A percentile compares a stretch with the other conserved stretches of the same genome.
Conservation (phyloP, 1,140 invertebrate genomes). For the Micrasema minimum region DNA sequence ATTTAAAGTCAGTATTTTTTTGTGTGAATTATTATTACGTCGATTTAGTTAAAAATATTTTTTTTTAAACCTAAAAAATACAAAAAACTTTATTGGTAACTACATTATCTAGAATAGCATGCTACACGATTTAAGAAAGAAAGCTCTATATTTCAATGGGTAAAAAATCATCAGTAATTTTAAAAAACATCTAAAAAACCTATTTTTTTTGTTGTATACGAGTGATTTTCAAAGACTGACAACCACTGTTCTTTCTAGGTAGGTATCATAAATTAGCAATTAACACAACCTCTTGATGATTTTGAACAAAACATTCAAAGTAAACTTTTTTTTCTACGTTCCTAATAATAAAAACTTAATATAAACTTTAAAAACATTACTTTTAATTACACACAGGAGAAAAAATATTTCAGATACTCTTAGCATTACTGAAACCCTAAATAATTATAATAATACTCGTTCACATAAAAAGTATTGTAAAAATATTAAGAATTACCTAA, state of each 20-base stretch:
- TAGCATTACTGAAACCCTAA: neutral
- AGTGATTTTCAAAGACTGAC: neutral
- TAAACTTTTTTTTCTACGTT: neutral
- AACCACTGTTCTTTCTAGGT: neutral
- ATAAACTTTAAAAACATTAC: no score
- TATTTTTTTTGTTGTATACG: neutral
- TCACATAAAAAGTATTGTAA: constrained; percentile 3
- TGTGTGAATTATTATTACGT: no score
- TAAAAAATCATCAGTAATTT: no score
- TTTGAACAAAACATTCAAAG: neutral
- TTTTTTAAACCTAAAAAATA: neutral
- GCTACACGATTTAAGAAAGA: neutral
- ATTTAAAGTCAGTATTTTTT: no score
- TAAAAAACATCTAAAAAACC: neutral
- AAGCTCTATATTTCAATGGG: no score
- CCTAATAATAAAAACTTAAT: no score
- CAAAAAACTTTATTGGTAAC: constrained; percentile 4
- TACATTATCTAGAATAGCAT: constrained; percentile 1
- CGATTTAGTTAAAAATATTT: no score
- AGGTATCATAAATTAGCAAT: neutral
- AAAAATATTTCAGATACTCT: neutral
- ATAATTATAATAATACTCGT: no score
- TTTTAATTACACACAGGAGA: no score
- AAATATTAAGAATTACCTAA: neutral
- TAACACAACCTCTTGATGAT: no score